Conservation (phyloP, 1,140 invertebrate genomes). For the Penaeus vannamei region DNA sequence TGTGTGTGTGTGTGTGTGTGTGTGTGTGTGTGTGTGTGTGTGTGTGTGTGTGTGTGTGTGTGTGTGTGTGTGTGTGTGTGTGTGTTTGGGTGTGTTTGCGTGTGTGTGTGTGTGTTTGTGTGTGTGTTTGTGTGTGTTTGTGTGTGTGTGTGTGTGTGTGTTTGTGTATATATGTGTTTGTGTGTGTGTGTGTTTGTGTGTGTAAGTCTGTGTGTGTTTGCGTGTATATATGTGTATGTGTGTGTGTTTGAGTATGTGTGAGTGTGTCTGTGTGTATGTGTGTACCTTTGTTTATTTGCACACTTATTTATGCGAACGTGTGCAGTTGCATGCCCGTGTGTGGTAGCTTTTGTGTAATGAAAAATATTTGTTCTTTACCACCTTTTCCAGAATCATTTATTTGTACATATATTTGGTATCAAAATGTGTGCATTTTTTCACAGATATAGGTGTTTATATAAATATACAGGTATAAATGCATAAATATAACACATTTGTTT, state of each 20-base stretch:
- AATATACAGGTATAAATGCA: neutral
- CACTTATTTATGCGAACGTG: neutral
- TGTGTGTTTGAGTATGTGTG: too few relatives aligned
- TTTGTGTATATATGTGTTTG: too few relatives aligned
- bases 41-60: constrained; percentile 28
- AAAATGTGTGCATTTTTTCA: neutral
- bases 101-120: neutral
- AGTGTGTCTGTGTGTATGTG: too few relatives aligned
- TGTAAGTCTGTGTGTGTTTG: too few relatives aligned
- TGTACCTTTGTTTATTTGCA: too few relatives aligned
- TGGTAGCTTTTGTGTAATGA: neutral
- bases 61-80: constrained; percentile 31
- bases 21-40: constrained; percentile 44
- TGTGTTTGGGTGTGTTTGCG: constrained; percentile 2
- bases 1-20: constrained; percentile 35
- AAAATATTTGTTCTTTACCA: neutral
- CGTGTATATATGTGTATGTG: too few relatives aligned
- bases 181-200: too few relatives aligned
- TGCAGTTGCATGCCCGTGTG: neutral
- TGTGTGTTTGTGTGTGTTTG: too few relatives aligned
- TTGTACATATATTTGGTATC: neutral
- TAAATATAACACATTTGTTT: constrained; percentile 14
- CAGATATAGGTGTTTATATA: constrained; percentile 7
- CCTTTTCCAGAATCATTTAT: neutral
- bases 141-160: too few relatives aligned